Evolutionary conservation across 2,113 vertebrate genomes (phyloP).

Genomic region (Bombycilla garrulus): DNA sequence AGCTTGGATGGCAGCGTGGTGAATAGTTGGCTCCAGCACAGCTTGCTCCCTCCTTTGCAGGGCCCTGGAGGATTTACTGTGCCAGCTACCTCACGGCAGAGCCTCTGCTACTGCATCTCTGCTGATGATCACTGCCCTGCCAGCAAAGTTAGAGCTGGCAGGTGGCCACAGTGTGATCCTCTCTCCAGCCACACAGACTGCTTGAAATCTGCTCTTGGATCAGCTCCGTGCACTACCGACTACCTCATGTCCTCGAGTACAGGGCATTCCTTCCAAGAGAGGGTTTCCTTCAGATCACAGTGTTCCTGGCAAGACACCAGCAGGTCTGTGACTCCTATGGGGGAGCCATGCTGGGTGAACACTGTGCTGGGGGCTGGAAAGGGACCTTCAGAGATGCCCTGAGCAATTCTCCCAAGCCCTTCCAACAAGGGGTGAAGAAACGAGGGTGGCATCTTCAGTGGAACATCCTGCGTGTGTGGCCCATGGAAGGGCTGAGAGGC

Average conservation of each 20-base stretch:
- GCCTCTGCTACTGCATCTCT: constrained; percentile 23
- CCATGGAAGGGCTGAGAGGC: neutral
- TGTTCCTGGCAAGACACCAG: neutral
- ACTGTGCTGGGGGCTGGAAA: neutral
- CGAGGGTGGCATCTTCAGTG: neutral
- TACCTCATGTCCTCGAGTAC: neutral
- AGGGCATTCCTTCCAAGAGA: constrained; percentile 1
- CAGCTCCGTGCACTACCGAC: neutral
- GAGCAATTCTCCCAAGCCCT: neutral
- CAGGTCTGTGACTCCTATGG: neutral
- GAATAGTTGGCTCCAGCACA: neutral
- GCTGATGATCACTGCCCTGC: neutral
- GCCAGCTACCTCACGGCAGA: constrained; percentile 33
- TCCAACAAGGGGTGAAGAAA: neutral
- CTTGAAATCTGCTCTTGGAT: constrained; percentile 22
- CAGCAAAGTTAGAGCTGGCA: constrained; percentile 14
- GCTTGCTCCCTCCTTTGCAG: constrained; percentile 9
- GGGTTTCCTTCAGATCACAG: neutral
- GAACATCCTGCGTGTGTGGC: neutral
- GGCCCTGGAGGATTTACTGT: neutral
- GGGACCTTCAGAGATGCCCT: neutral
- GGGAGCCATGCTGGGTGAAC: neutral
- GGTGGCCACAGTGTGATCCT: neutral
- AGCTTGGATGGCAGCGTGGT: neutral
- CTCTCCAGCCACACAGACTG: neutral